Conservation (phyloP, 2,888 invertebrate genomes). For the Philopedon plagiatum region DNA sequence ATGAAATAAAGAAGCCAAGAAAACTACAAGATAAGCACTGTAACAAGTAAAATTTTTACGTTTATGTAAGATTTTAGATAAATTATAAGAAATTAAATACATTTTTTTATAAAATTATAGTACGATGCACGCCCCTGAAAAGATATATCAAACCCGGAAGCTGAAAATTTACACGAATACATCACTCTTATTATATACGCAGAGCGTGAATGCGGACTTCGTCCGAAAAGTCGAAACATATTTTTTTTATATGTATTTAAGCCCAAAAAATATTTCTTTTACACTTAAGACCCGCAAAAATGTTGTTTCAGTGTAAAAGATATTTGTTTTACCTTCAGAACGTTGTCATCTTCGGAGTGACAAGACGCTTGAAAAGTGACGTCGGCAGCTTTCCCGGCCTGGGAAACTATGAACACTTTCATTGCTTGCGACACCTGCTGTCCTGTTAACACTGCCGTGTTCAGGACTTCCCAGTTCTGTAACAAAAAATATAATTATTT, state of each 20-base stretch:
- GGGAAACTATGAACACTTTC: constrained; percentile 95
- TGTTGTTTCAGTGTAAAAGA: not conserved
- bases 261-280: not conserved
- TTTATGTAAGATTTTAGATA: too few relatives aligned
- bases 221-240: too few relatives aligned
- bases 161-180: too few relatives aligned
- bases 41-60: too few relatives aligned
- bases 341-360: constrained; percentile 95
- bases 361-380: constrained; percentile 96
- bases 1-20: too few relatives aligned
- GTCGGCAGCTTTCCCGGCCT: constrained; percentile 94
- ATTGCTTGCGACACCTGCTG: constrained; percentile 94
- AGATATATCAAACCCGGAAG: too few relatives aligned
- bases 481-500: constrained; percentile 60
- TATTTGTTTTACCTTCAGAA: constrained; percentile 83
- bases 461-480: constrained; percentile 95
- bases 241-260: not conserved
- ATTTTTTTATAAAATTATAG: too few relatives aligned
- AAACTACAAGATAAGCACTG: too few relatives aligned
- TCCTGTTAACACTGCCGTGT: constrained; percentile 95
- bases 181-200: too few relatives aligned
- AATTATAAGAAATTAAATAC: too few relatives aligned
- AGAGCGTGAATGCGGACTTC: too few relatives aligned
- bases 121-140: too few relatives aligned
- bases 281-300: not conserved